These are phyloP conservation scores for Pandemis corylana DNA, from an alignment of 2,888 invertebrate genomes.

Conservation along the genomic window DNA sequence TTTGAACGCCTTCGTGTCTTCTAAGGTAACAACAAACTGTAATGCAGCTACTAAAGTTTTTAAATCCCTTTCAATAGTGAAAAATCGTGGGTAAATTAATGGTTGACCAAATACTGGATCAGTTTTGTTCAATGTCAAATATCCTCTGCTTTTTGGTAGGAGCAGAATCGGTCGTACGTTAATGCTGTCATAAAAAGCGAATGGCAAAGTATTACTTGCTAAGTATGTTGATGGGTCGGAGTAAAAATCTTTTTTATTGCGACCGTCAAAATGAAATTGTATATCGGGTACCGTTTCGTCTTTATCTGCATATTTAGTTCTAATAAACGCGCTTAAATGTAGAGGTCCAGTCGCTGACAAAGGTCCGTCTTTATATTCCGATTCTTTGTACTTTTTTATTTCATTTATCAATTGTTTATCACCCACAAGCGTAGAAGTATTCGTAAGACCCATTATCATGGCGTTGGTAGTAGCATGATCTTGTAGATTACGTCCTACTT, in stretches of 20 bases:
- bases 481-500: conserved; percentile 90
- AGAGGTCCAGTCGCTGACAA: conserved; percentile 83
- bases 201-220: conserved; percentile 75
- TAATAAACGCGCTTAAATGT: conserved; percentile 84
- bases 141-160: conserved; percentile 86
- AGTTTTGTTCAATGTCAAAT: conserved; percentile 85
- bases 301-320: conserved; percentile 81
- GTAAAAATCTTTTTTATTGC: conserved; percentile 82
- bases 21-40: conserved; percentile 82
- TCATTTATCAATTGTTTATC: conserved; percentile 65
- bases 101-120: conserved; percentile 89
- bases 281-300: conserved; percentile 85
- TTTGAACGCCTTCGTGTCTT: conserved; percentile 83
- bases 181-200: conserved; percentile 86
- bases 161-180: conserved; percentile 86
- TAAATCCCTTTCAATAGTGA: conserved; percentile 86
- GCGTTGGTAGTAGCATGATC: conserved; percentile 86
- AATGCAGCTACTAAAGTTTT: conserved; percentile 86
- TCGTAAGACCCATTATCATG: conserved; percentile 81
- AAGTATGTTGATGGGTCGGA: conserved; percentile 81
- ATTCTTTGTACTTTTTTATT: conserved; percentile 67
- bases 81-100: conserved; percentile 88
- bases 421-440: conserved; percentile 76
- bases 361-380: conserved; percentile 65
- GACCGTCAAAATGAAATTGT: conserved; percentile 86